These are phyloP conservation scores for Pleuronectes platessa DNA, from an alignment of 2,113 vertebrate species.

Conservation along the genomic window DNA sequence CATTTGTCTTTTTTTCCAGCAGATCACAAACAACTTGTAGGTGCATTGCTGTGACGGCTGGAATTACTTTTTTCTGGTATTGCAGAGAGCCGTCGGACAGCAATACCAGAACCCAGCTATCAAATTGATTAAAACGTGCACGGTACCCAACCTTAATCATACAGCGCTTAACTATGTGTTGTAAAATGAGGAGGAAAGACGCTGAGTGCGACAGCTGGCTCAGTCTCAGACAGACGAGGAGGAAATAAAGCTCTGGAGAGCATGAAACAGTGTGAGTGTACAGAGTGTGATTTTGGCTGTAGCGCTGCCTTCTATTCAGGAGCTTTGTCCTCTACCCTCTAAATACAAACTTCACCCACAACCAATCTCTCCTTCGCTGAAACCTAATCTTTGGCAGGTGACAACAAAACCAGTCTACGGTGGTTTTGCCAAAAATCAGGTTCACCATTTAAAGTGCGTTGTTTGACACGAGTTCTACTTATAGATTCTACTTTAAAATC, in stretches of 20 bases:
- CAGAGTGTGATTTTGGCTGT: constrained; percentile 58
- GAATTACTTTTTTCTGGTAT: too few relatives aligned
- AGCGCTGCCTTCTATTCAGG: constrained; percentile 32
- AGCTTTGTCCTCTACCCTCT: constrained; percentile 7
- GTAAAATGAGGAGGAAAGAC: neutral
- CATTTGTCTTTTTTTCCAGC: too few relatives aligned
- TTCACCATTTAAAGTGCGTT: constrained; percentile 78
- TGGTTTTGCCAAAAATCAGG: constrained; percentile 53
- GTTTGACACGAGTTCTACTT: constrained; percentile 72
- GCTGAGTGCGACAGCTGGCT: constrained; percentile 35
- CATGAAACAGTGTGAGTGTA: constrained; percentile 20
- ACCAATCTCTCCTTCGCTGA: constrained; percentile 20
- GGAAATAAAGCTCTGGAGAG: constrained; percentile 63
- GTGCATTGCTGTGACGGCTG: too few relatives aligned
- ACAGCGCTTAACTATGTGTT: neutral
- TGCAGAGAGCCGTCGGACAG: too few relatives aligned
- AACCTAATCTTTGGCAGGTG: constrained; percentile 78
- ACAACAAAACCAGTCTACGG: constrained; percentile 59
- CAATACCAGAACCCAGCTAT: too few relatives aligned
- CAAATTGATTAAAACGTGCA: neutral
- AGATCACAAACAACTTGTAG: too few relatives aligned
- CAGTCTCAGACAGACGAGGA: constrained; percentile 32
- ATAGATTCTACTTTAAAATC: constrained; percentile 58
- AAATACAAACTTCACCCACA: constrained; percentile 28
- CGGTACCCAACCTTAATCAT: neutral